These are phyloP conservation scores for Nansenia antarctica DNA, from an alignment of 2,113 vertebrate genomes.

Conservation along the genomic window DNA sequence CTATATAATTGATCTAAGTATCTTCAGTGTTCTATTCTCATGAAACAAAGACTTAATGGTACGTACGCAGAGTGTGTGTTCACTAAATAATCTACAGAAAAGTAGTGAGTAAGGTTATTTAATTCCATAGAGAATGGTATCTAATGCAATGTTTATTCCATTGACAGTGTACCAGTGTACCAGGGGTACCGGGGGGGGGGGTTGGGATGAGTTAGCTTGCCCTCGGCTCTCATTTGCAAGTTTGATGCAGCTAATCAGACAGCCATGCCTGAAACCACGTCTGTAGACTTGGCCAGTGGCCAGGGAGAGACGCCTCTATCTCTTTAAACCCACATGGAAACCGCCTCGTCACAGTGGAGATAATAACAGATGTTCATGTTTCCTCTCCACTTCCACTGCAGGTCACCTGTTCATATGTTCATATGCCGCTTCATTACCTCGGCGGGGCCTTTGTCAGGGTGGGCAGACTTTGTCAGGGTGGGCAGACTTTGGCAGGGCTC, in stretches of 20 bases:
- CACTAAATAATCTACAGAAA: not conserved
- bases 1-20: too few species aligned
- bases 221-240: not conserved
- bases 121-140: not conserved
- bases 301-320: slow-evolving; percentile 12
- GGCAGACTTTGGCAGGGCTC: not conserved
- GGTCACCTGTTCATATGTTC: slow-evolving; percentile 24
- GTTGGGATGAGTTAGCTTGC: too few species aligned
- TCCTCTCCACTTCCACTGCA: slow-evolving; percentile 11
- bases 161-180: not conserved
- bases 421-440: slow-evolving; percentile 22
- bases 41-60: not conserved
- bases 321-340: slow-evolving; percentile 18
- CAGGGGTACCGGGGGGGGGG: too few species aligned
- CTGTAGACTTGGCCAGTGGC: slow-evolving; percentile 11
- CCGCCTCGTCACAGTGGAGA: slow-evolving; percentile 9
- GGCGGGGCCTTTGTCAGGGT: too few species aligned
- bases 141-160: not conserved
- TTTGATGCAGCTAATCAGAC: slow-evolving; percentile 2
- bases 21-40: not conserved
- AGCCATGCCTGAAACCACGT: not conserved
- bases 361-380: slow-evolving; percentile 29
- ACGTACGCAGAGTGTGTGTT: not conserved
- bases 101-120: not conserved
- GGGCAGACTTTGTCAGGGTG: not conserved